Evolutionary conservation across 2,888 invertebrate genomes (phyloP).

Genomic region (Scaptodrosophila latifasciaeformis): DNA sequence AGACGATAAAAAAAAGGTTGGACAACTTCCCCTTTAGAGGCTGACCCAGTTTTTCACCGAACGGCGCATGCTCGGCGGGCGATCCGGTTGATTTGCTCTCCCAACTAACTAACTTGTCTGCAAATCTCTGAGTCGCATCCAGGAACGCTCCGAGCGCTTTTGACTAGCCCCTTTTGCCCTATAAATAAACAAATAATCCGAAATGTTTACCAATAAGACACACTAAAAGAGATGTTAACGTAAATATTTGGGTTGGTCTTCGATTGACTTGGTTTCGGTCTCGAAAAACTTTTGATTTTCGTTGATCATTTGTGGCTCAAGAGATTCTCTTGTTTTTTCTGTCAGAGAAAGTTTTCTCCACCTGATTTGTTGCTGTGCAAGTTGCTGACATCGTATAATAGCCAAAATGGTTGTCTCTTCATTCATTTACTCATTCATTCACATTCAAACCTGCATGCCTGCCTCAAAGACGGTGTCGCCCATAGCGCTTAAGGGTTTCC

Average conservation of each 20-base stretch:
- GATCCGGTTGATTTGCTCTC: neutral
- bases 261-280: neutral
- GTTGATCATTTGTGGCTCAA: too few relatives aligned
- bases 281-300: slow-evolving; percentile 1
- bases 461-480: slow-evolving; percentile 21
- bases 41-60: slow-evolving; percentile 21
- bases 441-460: slow-evolving; percentile 19
- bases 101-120: slow-evolving; percentile 10
- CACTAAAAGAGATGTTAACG: slow-evolving; percentile 2
- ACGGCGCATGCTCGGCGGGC: neutral
- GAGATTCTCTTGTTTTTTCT: slow-evolving; percentile 51
- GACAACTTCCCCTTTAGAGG: slow-evolving; percentile 20
- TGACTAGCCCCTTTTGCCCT: slow-evolving; percentile 15
- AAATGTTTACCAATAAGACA: too few relatives aligned
- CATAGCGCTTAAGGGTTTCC: too few relatives aligned
- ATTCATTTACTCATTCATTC: slow-evolving; percentile 19
- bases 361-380: slow-evolving; percentile 25
- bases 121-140: neutral
- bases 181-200: too few relatives aligned
- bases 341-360: slow-evolving; percentile 57
- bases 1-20: neutral
- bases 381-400: slow-evolving; percentile 20
- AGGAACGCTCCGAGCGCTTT: neutral
- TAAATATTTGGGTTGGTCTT: slow-evolving; percentile 19
- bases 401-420: slow-evolving; percentile 23